Conservation (phyloP, 2,797 vertebrate genomes). For the Aldrovandia affinis region DNA sequence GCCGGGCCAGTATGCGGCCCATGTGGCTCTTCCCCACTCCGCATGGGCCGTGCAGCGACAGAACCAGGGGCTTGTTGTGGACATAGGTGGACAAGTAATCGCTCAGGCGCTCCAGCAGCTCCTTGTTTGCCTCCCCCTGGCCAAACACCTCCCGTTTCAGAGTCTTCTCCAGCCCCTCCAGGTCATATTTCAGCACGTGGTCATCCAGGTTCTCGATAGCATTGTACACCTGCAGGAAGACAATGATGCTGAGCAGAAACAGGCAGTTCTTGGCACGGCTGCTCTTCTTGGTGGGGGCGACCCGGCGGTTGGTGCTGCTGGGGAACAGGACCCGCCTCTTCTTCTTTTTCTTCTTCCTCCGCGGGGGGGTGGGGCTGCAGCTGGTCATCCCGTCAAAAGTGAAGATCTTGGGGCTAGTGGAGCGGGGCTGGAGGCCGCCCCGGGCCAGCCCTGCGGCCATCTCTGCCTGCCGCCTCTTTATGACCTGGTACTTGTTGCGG, state of each 20-base stretch:
- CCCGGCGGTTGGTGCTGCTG: constrained; percentile 61
- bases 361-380: constrained; percentile 43
- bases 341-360: constrained; percentile 70
- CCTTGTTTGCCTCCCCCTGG: constrained; percentile 80
- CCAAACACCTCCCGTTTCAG: constrained; percentile 90
- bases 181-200: constrained; percentile 89
- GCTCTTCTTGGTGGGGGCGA: constrained; percentile 73
- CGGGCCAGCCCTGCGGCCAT: constrained; percentile 39
- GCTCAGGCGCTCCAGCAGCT: constrained; percentile 77
- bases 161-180: constrained; percentile 90
- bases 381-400: constrained; percentile 77
- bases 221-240: constrained; percentile 94
- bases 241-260: constrained; percentile 82
- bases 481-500: constrained; percentile 78
- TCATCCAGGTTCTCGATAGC: constrained; percentile 98
- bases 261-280: constrained; percentile 90
- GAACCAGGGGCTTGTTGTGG: constrained; percentile 89
- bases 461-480: constrained; percentile 79
- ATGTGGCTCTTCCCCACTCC: constrained; percentile 96
- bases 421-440: neutral
- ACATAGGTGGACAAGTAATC: constrained; percentile 94
- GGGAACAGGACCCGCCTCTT: constrained; percentile 83
- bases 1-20: constrained; percentile 87
- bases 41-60: constrained; percentile 89
- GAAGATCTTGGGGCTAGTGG: constrained; percentile 83